Base-by-base conservation (phyloP, 2,113 vertebrate species). In the Andinoacara biseriatus region DNA sequence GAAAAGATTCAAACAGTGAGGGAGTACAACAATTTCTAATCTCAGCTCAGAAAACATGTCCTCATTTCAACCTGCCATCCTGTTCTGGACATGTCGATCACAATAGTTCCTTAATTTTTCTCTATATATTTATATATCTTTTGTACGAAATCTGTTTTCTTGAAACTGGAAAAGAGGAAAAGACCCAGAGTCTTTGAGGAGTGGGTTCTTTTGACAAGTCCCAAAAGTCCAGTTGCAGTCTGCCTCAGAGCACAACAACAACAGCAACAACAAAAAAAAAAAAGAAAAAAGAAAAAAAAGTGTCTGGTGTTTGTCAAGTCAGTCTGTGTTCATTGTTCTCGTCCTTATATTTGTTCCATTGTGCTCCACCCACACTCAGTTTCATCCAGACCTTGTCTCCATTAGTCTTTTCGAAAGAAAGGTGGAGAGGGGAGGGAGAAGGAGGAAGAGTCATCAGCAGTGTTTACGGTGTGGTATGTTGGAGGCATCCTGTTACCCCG, bases 61-160 rank as follows among this genome's bases (percentile, higher is more conserved):
- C 87, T 90, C 85, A 18, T 91, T 86, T 82, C 91, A 80, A 78
- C 90, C 92, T 85, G 91, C 89, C 86, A 83, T 87, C 89, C 88
- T 86, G 56, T 76, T 83, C 80, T 69, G 91, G 85, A 94, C 91
- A 92, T 88, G 89, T 92, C 89, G 59, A 90, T 90, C 93, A 90
- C 94, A 92, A 94, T 94, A 95, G 91, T 94, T 95, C 92, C 91
- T 92, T 92, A 92, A 89, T 86, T 91, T 94, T 85, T 95, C 84
- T 94, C 79, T 95, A 92, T 95, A 95, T 95, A 94, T 95, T 92
- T 95, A 94, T 95, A 93, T 95, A 93, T 94, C 89, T 95, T 94
- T 92, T 94, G 90, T 95, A 94, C 78, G 92, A 95, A 95, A 96
- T 95, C 93, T 92, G 94, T 94, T 92, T 80, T 78, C 88, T 92